Percentiles rank a stretch among this genome's conserved stretches.
These are phyloP conservation scores for Capitulum mitella DNA, from an alignment of 2,888 invertebrate genomes.

Conservation along the genomic window DNA sequence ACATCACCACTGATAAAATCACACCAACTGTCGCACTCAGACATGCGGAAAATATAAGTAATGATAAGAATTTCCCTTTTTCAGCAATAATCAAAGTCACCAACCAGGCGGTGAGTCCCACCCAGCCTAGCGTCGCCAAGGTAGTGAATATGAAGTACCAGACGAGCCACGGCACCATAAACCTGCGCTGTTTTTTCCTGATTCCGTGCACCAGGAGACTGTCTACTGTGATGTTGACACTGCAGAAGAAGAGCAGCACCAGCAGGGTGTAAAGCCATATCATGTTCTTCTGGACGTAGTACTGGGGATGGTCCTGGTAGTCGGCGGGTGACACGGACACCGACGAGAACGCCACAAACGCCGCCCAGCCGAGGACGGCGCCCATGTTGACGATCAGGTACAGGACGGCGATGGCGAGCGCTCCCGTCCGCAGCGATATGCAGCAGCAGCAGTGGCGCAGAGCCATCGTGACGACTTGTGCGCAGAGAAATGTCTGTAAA, in stretches of 20 bases:
- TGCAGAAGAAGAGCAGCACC: background rate
- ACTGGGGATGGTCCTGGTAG: background rate
- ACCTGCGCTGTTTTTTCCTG: background rate
- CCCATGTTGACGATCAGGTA: background rate
- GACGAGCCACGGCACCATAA: background rate
- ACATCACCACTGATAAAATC: background rate
- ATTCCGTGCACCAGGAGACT: background rate
- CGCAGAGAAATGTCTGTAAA: too few relatives aligned
- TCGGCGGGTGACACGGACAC: background rate
- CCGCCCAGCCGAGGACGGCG: background rate
- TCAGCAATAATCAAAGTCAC: background rate
- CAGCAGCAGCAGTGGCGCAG: slow-evolving; percentile 11
- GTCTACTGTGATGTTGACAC: background rate
- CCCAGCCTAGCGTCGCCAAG: background rate
- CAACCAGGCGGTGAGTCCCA: background rate
- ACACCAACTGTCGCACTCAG: background rate
- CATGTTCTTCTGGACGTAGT: background rate
- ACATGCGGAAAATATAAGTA: background rate
- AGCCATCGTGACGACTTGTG: too few relatives aligned
- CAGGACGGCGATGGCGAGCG: background rate
- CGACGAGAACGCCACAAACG: background rate
- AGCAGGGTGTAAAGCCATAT: background rate
- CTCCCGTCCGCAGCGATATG: background rate
- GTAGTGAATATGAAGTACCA: slow-evolving; percentile 7
- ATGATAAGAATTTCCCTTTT: background rate